Evolutionary conservation across 2,113 vertebrate species (phyloP).

Genomic region (Festucalex cinctus): DNA sequence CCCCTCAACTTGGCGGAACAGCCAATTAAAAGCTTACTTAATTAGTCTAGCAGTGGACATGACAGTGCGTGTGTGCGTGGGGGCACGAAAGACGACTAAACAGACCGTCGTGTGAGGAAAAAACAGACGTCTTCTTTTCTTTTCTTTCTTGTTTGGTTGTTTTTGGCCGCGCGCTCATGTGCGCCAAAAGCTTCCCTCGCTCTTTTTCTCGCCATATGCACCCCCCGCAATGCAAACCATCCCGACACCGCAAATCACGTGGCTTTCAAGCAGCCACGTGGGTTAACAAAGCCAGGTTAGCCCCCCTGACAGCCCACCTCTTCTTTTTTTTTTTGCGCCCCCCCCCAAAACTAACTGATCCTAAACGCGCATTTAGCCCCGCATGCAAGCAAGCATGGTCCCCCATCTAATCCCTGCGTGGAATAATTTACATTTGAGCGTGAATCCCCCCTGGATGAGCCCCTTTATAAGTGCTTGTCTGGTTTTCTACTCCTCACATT

Average conservation of each 20-base stretch:
- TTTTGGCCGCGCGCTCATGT: conserved; percentile 71
- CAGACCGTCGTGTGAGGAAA: conserved; percentile 83
- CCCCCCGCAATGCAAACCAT: conserved; percentile 81
- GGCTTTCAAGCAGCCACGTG: conserved; percentile 91
- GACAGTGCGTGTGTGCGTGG: conserved; percentile 81
- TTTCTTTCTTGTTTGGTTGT: conserved; percentile 71
- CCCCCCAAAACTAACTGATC: conserved; percentile 76
- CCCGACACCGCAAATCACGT: conserved; percentile 84
- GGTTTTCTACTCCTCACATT: conserved; percentile 35
- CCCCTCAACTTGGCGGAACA: conserved; percentile 99
- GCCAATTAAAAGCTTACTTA: conserved; percentile 99
- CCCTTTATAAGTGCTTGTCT: conserved; percentile 82
- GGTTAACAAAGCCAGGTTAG: conserved; percentile 90
- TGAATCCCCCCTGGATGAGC: conserved; percentile 78
- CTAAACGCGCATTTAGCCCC: conserved; percentile 83
- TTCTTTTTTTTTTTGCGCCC: conserved; percentile 61
- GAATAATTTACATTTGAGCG: conserved; percentile 79
- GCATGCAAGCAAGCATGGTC: conserved; percentile 59
- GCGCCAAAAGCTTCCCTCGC: conserved; percentile 50
- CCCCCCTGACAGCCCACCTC: conserved; percentile 77
- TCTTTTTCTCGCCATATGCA: conserved; percentile 68
- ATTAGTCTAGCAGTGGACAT: conserved; percentile 98
- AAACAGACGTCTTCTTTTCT: conserved; percentile 61
- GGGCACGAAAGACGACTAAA: conserved; percentile 28
- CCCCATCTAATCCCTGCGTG: conserved; percentile 81